Conservation (phyloP, 2,113 vertebrate genomes). For the Aegotheles bennettii region DNA sequence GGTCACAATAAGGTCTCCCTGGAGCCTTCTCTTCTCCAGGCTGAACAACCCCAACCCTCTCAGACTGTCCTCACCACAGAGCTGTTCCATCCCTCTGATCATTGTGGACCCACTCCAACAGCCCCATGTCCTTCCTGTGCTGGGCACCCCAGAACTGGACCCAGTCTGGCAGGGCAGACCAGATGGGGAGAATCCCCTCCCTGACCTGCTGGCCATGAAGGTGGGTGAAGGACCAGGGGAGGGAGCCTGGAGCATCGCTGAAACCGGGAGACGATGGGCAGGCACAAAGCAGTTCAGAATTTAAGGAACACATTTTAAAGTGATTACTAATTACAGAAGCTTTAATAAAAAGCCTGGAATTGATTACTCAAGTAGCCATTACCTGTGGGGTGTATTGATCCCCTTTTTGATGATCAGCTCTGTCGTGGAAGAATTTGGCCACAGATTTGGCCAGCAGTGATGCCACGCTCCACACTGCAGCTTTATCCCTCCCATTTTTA, state of each 20-base stretch:
- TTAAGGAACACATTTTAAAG: neutral
- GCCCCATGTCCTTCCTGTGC: too few relatives aligned
- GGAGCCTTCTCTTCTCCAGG: neutral
- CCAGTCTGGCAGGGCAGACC: too few relatives aligned
- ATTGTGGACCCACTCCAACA: too few relatives aligned
- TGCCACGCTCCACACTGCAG: neutral
- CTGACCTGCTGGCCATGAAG: too few relatives aligned
- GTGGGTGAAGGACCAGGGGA: too few relatives aligned
- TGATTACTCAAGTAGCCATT: neutral
- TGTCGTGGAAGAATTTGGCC: neutral
- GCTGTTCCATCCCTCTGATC: too few relatives aligned
- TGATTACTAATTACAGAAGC: neutral
- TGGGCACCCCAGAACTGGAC: too few relatives aligned
- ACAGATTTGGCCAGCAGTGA: neutral
- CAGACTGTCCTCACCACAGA: too few relatives aligned
- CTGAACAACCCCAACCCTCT: too few relatives aligned
- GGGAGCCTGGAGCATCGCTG: too few relatives aligned
- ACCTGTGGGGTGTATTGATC: neutral
- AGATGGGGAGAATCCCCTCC: too few relatives aligned
- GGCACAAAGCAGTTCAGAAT: neutral
- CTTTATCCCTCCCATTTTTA: rapidly evolving
- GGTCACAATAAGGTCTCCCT: too few relatives aligned
- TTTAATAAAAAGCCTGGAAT: neutral
- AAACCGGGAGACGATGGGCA: neutral
- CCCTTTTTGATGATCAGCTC: neutral